These are phyloP conservation scores for Cheilinus undulatus DNA, from an alignment of 2,113 vertebrate genomes.

Conservation along the genomic window DNA sequence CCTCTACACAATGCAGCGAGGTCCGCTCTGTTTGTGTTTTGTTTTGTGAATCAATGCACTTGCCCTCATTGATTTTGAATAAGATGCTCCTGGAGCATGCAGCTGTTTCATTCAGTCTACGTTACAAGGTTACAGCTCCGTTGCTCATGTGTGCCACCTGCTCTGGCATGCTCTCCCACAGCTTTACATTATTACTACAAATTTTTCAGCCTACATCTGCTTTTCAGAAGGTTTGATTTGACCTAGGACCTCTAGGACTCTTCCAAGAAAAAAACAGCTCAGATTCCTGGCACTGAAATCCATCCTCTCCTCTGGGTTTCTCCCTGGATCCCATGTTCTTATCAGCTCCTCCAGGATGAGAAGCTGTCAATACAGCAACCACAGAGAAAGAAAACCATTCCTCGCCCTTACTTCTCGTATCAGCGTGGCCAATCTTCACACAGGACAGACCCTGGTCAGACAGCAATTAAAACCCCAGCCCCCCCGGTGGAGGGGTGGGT, in stretches of 20 bases:
- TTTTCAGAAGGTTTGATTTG: constrained; percentile 19
- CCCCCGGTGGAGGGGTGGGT: constrained; percentile 39
- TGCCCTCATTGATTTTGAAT: constrained; percentile 70
- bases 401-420: constrained; percentile 51
- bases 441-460: constrained; percentile 62
- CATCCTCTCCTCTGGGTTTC: constrained; percentile 65
- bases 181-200: constrained; percentile 1
- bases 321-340: constrained; percentile 66
- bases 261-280: constrained; percentile 25
- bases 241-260: constrained; percentile 21
- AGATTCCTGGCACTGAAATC: constrained; percentile 71
- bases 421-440: constrained; percentile 66
- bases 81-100: constrained; percentile 40
- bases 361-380: constrained; percentile 81
- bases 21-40: constrained; percentile 66
- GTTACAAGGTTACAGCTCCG: constrained; percentile 47
- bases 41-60: constrained; percentile 70
- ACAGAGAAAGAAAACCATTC: constrained; percentile 68
- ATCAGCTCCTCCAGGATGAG: constrained; percentile 77
- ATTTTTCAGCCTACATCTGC: constrained; percentile 50
- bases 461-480: constrained; percentile 77
- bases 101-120: constrained; percentile 56
- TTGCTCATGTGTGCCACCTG: constrained; percentile 64
- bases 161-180: constrained; percentile 47
- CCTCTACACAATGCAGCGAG: constrained; percentile 22